Percentiles rank a stretch among this genome's conserved stretches.
Conservation (phyloP, 2,113 vertebrate species). For the Promerops cafer region DNA sequence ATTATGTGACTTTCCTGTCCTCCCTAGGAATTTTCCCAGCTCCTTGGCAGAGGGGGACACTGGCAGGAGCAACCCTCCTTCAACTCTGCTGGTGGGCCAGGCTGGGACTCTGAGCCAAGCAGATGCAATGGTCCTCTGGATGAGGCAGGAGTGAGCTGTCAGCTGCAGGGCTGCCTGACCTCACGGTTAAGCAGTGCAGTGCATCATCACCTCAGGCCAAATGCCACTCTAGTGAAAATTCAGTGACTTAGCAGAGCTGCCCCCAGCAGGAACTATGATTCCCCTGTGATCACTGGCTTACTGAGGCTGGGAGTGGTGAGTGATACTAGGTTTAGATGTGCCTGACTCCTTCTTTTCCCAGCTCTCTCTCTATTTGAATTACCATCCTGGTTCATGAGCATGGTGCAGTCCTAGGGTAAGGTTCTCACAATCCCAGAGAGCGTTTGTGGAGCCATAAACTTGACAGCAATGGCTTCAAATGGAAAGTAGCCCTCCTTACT, state of each 20-base stretch:
- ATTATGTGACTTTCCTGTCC: background rate
- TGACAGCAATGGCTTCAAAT: background rate
- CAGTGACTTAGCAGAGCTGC: background rate
- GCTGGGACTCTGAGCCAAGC: background rate
- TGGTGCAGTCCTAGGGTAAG: background rate
- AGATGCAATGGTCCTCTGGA: background rate
- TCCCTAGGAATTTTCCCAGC: background rate
- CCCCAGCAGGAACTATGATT: accelerated
- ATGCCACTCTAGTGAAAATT: background rate
- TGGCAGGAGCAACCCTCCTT: background rate
- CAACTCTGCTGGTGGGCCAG: background rate
- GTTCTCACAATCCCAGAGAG: background rate
- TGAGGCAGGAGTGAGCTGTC: background rate
- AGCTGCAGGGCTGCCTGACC: background rate
- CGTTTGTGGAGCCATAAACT: background rate
- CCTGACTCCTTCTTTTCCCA: background rate
- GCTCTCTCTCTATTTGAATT: background rate
- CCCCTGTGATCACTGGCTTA: background rate
- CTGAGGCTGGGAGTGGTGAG: background rate
- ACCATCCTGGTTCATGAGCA: background rate
- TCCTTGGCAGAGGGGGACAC: background rate
- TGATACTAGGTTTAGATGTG: background rate
- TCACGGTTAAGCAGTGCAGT: accelerated
- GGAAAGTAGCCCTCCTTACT: background rate
- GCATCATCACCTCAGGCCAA: background rate